Evolutionary conservation across 2,113 vertebrate genomes (phyloP), one percentile per base, ranked within the genome.

Genomic region (Hiodon tergisus): DNA sequence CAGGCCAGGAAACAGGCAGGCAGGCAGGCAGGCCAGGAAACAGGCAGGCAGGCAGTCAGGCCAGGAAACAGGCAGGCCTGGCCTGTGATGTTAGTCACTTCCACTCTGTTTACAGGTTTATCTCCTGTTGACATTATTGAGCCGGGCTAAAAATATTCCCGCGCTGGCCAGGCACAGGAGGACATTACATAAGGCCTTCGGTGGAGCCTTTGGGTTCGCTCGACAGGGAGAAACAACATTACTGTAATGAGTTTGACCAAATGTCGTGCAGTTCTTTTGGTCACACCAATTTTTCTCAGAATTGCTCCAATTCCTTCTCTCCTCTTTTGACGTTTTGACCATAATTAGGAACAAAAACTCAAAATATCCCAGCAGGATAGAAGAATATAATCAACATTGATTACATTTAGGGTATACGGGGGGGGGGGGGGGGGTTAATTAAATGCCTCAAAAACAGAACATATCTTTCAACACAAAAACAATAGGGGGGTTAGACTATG

Each of bases 51-150:
- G 54, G 4, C 54, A 55, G 16, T 1, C 61, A 4, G 4, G 13
- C 6, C 61, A 63, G 61, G 54, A 14, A 11, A n/a, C 61, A 16
- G 9, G 9, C 61, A 2, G 6, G 61, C 13, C 16, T 63, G 13
- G 16, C 6, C 61, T 4, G 11, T 69, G 67, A 52, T 69, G 67
- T 16, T 52, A 69, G 67, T 7, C 67, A 69, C 14, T 69, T 54
- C 67, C 50, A 50, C 8, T 7, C 9, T 54, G 67, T 69, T 69
- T 69, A 69, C 67, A 53, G 67, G 67, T 53, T 53, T 4, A 69
- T 69, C 67, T 69, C 67, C 67, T 69, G 67, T 69, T 69, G 67
- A 69, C 67, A 54, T 69, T 16, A 69, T 53, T 47, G 46, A 51
- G 10, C 52, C 48, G 60, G 10, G 50, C 52, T 50, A 54, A 69